These are phyloP conservation scores for Pelochelys cantorii DNA, from an alignment of 2,797 vertebrate genomes.

Conservation along the genomic window DNA sequence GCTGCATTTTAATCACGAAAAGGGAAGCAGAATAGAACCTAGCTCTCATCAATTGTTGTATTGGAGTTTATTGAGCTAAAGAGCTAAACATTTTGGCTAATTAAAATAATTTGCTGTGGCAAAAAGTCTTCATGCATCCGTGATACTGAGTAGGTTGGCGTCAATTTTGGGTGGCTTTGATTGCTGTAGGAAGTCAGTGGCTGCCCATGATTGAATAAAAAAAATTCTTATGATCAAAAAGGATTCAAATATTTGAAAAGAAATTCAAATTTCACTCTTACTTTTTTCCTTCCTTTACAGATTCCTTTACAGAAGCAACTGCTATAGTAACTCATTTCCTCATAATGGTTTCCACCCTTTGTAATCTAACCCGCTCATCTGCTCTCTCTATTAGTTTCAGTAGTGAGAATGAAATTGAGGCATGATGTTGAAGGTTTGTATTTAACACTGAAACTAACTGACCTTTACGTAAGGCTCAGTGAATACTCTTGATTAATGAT, in stretches of 20 bases:
- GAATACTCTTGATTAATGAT: constrained; percentile 33
- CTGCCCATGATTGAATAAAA: not conserved
- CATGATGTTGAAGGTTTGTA: constrained; percentile 34
- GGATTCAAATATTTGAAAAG: not conserved
- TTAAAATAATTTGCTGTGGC: not conserved
- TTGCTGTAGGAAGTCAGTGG: not conserved
- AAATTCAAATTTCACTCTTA: not conserved
- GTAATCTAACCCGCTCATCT: constrained; percentile 38
- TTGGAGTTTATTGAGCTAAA: not conserved
- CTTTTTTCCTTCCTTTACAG: not conserved
- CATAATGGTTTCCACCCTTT: not conserved
- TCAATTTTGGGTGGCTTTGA: not conserved
- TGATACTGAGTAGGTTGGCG: not conserved
- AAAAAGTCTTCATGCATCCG: accelerated
- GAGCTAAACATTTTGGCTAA: not conserved
- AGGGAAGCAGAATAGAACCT: not conserved
- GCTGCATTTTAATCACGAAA: not conserved
- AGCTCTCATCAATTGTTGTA: not conserved
- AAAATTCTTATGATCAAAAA: not conserved
- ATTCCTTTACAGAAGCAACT: not conserved
- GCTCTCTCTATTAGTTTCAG: not conserved
- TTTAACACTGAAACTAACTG: constrained; percentile 42
- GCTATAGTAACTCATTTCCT: not conserved
- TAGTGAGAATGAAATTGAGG: not conserved
- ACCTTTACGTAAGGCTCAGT: constrained; percentile 53